Evolutionary conservation across 2,113 vertebrate species (phyloP).

Genomic region (Scomber japonicus): DNA sequence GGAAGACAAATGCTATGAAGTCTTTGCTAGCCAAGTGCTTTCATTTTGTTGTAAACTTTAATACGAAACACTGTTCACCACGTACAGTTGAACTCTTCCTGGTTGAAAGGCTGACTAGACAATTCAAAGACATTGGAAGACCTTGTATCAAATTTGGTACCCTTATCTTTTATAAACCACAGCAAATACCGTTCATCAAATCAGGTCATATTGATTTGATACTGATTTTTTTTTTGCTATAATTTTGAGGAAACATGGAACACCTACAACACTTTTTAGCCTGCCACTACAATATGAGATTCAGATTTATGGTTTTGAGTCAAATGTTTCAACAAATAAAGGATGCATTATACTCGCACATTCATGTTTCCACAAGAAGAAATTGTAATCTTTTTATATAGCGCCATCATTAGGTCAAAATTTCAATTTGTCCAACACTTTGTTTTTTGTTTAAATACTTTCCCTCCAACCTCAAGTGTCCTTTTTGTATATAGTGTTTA

Average conservation of each 20-base stretch:
- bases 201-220: too few species aligned
- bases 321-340: background rate
- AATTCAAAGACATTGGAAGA: conserved; percentile 6
- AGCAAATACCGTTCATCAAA: background rate
- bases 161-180: background rate
- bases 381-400: background rate
- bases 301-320: too few species aligned
- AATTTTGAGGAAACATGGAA: too few species aligned
- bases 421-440: background rate
- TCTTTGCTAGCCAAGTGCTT: background rate
- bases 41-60: background rate
- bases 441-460: too few species aligned
- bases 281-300: too few species aligned
- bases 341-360: background rate
- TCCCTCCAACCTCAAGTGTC: too few species aligned
- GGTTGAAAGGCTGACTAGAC: conserved; percentile 3
- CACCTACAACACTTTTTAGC: background rate
- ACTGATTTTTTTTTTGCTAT: too few species aligned
- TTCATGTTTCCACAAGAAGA: background rate
- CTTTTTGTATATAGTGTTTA: too few species aligned
- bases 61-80: background rate
- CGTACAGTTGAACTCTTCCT: conserved; percentile 13
- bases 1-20: background rate
- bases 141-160: conserved; percentile 2
- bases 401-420: too few species aligned